Percentiles rank a stretch among this genome's conserved stretches.
phyloP scores from a whole-genome alignment of 2,113 vertebrate species.

The Myiagra hebetior region DNA sequence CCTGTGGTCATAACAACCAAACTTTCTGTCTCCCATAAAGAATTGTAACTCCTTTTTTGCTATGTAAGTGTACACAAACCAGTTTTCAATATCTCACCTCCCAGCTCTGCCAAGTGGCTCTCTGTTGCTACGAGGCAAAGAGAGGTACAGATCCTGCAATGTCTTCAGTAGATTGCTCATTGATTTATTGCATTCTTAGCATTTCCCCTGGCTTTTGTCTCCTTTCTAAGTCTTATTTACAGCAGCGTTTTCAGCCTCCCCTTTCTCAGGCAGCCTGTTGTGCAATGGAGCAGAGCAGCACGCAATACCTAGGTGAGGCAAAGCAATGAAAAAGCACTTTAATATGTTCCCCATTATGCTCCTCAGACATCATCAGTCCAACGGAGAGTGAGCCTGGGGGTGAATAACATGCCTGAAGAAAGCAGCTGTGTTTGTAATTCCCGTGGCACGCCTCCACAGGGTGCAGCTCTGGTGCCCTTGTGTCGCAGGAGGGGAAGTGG shows the following conservation, averaged over 20 bases:
- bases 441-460: background rate
- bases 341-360: background rate
- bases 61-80: background rate
- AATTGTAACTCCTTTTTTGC: background rate
- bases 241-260: background rate
- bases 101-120: background rate
- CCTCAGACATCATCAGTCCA: background rate
- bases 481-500: background rate
- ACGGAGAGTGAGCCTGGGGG: background rate
- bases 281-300: background rate
- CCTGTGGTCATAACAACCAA: background rate
- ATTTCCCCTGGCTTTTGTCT: background rate
- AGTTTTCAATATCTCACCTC: background rate
- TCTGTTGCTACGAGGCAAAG: background rate
- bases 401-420: background rate
- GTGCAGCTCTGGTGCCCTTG: background rate
- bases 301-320: background rate
- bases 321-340: rapidly evolving
- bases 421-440: constrained; percentile 18
- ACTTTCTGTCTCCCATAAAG: background rate
- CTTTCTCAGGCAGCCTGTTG: background rate
- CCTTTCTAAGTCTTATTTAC: background rate
- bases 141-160: background rate
- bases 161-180: background rate
- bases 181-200: background rate